Conservation (phyloP, 92 coral and sea anemone genomes). For the Porites divaricata region DNA sequence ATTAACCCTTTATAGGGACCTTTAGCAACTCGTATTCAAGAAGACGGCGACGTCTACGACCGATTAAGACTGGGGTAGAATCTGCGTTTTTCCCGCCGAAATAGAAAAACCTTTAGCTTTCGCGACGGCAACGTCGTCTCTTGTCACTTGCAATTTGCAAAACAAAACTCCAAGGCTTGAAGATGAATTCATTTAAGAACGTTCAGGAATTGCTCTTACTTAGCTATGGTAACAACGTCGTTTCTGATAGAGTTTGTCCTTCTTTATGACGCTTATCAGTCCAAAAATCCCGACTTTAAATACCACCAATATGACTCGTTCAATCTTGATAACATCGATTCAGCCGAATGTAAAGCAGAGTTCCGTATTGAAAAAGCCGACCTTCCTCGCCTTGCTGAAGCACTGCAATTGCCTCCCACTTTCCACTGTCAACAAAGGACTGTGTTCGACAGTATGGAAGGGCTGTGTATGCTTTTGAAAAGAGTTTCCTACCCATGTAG, state of each 20-base stretch:
- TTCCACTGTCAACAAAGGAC: slow-evolving; percentile 31
- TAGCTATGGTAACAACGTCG: too few relatives aligned
- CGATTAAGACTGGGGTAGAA: slow-evolving; percentile 21
- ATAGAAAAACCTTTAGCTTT: slow-evolving; percentile 38
- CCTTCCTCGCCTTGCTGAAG: slow-evolving; percentile 53
- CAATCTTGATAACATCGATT: slow-evolving; percentile 42
- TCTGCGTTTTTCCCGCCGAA: background rate
- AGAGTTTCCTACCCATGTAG: slow-evolving; percentile 47
- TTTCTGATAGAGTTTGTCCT: too few relatives aligned
- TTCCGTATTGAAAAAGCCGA: slow-evolving; percentile 57
- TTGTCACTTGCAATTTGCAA: slow-evolving; percentile 2
- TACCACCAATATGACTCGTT: too few relatives aligned
- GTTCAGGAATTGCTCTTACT: too few relatives aligned
- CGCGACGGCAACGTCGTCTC: slow-evolving; percentile 36
- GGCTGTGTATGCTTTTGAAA: slow-evolving; percentile 42
- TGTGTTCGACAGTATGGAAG: slow-evolving; percentile 26
- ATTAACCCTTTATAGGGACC: too few relatives aligned
- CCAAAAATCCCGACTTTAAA: too few relatives aligned
- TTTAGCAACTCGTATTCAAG: slow-evolving; percentile 3
- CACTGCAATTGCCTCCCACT: slow-evolving; percentile 46
- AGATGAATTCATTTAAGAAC: slow-evolving; percentile 39
- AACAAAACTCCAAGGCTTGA: background rate
- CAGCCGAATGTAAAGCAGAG: slow-evolving; percentile 56
- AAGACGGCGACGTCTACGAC: slow-evolving; percentile 1
- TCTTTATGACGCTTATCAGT: too few relatives aligned